Conservation (phyloP, 2,888 invertebrate species). For the Pseudanteris insignis region DNA sequence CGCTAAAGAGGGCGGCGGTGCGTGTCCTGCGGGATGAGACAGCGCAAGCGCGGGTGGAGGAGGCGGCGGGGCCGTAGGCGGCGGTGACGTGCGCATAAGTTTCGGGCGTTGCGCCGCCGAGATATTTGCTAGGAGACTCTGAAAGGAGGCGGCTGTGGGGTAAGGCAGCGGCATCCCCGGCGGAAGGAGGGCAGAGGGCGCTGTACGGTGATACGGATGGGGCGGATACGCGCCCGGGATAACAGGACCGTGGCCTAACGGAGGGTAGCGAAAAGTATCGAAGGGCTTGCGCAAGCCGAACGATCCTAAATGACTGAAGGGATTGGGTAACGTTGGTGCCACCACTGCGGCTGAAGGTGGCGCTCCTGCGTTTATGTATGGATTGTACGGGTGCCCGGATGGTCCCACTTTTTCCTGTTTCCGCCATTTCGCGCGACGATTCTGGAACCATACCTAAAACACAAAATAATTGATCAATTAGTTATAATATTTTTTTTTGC, state of each 20-base stretch:
- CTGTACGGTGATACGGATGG: slow-evolving; percentile 70
- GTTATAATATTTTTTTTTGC: too few species aligned
- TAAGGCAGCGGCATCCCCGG: slow-evolving; percentile 71
- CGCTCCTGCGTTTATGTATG: slow-evolving; percentile 77
- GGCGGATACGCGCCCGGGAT: slow-evolving; percentile 72
- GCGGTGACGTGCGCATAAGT: slow-evolving; percentile 60
- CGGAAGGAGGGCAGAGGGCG: slow-evolving; percentile 73
- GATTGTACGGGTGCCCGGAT: slow-evolving; percentile 89
- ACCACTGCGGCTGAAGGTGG: slow-evolving; percentile 75
- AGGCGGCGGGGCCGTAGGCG: slow-evolving; percentile 62
- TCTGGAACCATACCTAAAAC: slow-evolving; percentile 95
- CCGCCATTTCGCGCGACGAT: slow-evolving; percentile 90
- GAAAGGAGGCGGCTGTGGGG: slow-evolving; percentile 76
- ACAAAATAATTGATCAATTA: too few species aligned
- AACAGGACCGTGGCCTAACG: slow-evolving; percentile 69
- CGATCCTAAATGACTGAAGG: slow-evolving; percentile 77
- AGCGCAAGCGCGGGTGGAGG: slow-evolving; percentile 64
- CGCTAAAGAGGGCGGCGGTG: slow-evolving; percentile 71
- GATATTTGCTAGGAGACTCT: slow-evolving; percentile 84
- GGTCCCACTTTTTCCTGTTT: slow-evolving; percentile 94
- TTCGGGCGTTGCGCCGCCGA: too few species aligned
- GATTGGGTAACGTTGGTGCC: slow-evolving; percentile 82
- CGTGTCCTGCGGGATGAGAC: slow-evolving; percentile 51
- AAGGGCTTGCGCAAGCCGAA: slow-evolving; percentile 73
- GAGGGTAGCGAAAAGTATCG: slow-evolving; percentile 78